Evolutionary conservation across 2,797 vertebrate species (phyloP).

Genomic region (Manis pentadactyla): DNA sequence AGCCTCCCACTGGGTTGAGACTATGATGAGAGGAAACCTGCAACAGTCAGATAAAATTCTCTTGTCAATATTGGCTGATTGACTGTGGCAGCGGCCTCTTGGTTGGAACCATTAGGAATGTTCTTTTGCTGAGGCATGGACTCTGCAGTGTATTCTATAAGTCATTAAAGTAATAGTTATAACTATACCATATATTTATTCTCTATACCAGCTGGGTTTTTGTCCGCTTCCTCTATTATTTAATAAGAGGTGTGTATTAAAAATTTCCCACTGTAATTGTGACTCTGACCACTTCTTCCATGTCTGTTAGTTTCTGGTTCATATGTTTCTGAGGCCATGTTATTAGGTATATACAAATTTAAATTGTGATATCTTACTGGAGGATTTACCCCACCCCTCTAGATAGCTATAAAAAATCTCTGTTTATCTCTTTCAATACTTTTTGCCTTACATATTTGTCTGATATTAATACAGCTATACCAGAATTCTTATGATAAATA

Average conservation of each 20-base stretch:
- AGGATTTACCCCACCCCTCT: background rate
- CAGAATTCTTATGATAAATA: background rate
- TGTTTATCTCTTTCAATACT: background rate
- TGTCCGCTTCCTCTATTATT: background rate
- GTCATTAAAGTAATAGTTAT: background rate
- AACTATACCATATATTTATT: background rate
- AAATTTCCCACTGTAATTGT: background rate
- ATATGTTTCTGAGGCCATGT: background rate
- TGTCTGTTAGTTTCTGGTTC: background rate
- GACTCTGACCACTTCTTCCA: background rate
- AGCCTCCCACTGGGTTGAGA: background rate
- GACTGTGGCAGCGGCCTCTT: background rate
- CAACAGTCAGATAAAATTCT: background rate
- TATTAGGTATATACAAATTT: background rate
- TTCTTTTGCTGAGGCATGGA: background rate
- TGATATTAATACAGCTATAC: background rate
- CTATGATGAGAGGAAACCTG: background rate
- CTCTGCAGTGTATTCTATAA: background rate
- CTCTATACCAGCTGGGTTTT: background rate
- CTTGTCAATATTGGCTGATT: background rate
- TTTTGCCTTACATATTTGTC: background rate
- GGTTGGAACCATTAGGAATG: background rate
- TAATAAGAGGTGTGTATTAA: background rate
- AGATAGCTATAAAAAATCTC: background rate
- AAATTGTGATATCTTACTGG: background rate